These are phyloP conservation scores for Leptura quadrifasciata DNA, from an alignment of 2,888 invertebrate species.

Conservation along the genomic window DNA sequence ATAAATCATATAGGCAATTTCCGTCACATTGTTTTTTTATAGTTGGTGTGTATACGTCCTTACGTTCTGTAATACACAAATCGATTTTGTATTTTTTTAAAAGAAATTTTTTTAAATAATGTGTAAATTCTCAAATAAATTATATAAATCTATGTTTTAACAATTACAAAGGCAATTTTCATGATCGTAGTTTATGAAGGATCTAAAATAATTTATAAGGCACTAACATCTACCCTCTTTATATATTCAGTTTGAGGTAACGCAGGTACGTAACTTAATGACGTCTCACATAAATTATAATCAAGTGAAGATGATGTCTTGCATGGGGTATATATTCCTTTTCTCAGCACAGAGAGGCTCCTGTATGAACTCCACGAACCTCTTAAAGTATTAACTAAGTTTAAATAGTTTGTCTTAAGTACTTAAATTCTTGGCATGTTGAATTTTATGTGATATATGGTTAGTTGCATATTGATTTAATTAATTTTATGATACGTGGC, in stretches of 20 bases:
- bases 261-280: constrained; percentile 62
- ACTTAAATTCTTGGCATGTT: constrained; percentile 57
- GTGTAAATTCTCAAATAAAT: too few relatives aligned
- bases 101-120: too few relatives aligned
- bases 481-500: constrained; percentile 44
- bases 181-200: constrained; percentile 9
- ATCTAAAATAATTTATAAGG: constrained; percentile 22
- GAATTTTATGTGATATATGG: constrained; percentile 41
- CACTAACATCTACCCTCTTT: constrained; percentile 19
- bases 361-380: constrained; percentile 52
- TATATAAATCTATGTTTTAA: not conserved
- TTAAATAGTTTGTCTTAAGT: constrained; percentile 63
- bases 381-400: constrained; percentile 65
- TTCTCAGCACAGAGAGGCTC: constrained; percentile 45
- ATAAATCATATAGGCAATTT: too few relatives aligned
- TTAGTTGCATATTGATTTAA: constrained; percentile 44
- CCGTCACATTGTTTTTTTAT: too few relatives aligned
- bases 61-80: too few relatives aligned
- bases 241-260: constrained; percentile 39
- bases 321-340: constrained; percentile 53
- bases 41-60: too few relatives aligned
- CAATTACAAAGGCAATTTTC: constrained; percentile 18
- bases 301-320: constrained; percentile 66
- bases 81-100: too few relatives aligned
- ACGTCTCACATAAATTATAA: constrained; percentile 68